Evolutionary conservation across 2,888 invertebrate genomes (phyloP).

Genomic region (Drosophila birchii): DNA sequence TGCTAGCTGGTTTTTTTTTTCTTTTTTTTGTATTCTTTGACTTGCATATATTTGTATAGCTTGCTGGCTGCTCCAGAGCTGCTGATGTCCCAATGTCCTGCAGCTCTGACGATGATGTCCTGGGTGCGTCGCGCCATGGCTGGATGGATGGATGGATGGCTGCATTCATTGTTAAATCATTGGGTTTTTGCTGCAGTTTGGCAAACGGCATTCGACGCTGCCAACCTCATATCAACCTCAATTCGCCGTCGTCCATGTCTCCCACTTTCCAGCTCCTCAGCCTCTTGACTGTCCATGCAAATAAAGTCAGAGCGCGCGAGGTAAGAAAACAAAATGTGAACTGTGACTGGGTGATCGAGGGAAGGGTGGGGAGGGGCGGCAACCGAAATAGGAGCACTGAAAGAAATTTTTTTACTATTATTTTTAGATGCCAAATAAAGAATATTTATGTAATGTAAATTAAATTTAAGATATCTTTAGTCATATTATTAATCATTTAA

Average conservation of each 20-base stretch:
- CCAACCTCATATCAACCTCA: conserved; percentile 68
- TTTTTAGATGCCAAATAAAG: not conserved
- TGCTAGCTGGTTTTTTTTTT: conserved; percentile 2
- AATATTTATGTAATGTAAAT: too few relatives aligned
- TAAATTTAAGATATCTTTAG: too few relatives aligned
- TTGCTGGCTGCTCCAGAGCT: conserved; percentile 35
- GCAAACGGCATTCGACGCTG: conserved; percentile 71
- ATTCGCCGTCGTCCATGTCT: conserved; percentile 50
- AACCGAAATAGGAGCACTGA: not conserved
- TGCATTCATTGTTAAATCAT: conserved; percentile 82
- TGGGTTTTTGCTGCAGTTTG: conserved; percentile 82
- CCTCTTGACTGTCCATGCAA: conserved; percentile 61
- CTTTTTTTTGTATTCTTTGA: conserved; percentile 28
- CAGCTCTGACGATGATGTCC: conserved; percentile 24
- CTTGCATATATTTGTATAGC: conserved; percentile 67
- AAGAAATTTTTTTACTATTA: not conserved
- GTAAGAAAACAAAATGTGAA: conserved; percentile 72
- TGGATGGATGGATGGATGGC: conserved; percentile 32
- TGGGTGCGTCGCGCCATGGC: conserved; percentile 38
- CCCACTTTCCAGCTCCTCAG: conserved; percentile 10
- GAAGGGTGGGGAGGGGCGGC: not conserved
- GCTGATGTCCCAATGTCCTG: conserved; percentile 18
- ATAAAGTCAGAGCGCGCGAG: conserved; percentile 65
- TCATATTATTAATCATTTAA: too few relatives aligned
- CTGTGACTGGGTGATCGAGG: conserved; percentile 28